Percentiles rank a stretch among this genome's conserved stretches.
phyloP scores from a whole-genome alignment of 2,797 vertebrate genomes.

The Streptopelia turtur region DNA sequence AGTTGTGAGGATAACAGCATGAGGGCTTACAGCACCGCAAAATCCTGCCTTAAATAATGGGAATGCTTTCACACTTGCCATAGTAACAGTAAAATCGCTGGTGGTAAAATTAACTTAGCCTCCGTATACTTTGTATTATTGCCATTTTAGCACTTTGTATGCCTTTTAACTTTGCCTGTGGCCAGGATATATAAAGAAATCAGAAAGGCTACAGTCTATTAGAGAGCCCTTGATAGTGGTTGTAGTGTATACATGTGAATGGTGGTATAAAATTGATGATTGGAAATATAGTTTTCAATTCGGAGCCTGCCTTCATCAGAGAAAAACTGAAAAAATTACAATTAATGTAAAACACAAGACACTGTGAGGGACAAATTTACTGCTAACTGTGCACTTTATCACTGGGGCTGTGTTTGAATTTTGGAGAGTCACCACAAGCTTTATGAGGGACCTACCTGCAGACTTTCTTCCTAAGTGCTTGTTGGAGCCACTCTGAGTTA shows the following conservation, averaged over 20 bases:
- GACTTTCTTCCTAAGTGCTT: not conserved
- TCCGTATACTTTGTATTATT: not conserved
- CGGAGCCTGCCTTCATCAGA: not conserved
- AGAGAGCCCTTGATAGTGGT: not conserved
- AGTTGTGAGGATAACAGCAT: not conserved
- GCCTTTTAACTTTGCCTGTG: not conserved
- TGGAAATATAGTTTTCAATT: slow-evolving; percentile 3
- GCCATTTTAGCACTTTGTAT: not conserved
- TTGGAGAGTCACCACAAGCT: not conserved
- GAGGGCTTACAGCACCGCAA: not conserved
- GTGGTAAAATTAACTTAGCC: slow-evolving; percentile 33
- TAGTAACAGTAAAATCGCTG: slow-evolving; percentile 35
- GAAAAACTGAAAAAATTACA: not conserved
- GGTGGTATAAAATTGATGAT: not conserved
- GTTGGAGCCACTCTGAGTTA: not conserved
- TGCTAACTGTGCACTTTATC: not conserved
- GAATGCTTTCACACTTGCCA: slow-evolving; percentile 22
- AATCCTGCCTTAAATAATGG: not conserved
- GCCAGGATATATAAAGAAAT: not conserved
- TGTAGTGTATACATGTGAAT: not conserved
- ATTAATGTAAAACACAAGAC: not conserved
- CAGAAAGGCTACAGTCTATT: not conserved
- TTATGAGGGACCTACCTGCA: not conserved
- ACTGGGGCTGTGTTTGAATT: not conserved
- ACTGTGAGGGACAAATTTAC: not conserved